Evolutionary conservation across 1,140 invertebrate genomes (phyloP).

Genomic region (Hyles vespertilio): DNA sequence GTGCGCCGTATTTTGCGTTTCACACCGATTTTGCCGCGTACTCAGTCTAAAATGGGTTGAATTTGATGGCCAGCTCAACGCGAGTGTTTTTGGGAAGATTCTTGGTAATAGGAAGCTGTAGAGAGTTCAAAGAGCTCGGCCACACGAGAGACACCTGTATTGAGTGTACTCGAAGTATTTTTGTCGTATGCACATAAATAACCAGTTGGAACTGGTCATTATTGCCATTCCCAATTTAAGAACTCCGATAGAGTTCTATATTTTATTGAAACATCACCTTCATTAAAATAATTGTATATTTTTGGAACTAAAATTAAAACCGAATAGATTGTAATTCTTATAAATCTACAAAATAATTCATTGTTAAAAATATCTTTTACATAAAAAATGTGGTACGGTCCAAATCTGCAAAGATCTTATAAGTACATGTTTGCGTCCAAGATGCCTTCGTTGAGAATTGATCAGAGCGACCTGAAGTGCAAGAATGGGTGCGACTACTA

Average conservation of each 20-base stretch:
- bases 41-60: conserved; percentile 49
- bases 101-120: conserved; percentile 7
- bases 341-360: too few species aligned
- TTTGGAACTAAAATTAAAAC: too few species aligned
- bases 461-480: conserved; percentile 92
- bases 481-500: conserved; percentile 97
- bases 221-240: too few species aligned
- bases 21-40: conserved; percentile 22
- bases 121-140: too few species aligned
- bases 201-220: too few species aligned
- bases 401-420: conserved; percentile 70
- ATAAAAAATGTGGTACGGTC: conserved; percentile 57
- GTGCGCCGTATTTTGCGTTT: conserved; percentile 29
- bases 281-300: background rate
- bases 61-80: background rate
- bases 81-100: conserved; percentile 5
- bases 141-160: too few species aligned
- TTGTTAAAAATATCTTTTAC: background rate
- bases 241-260: too few species aligned
- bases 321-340: too few species aligned
- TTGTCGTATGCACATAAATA: too few species aligned
- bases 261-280: too few species aligned
- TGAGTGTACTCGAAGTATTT: too few species aligned
- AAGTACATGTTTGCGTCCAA: conserved; percentile 81
- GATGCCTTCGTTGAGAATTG: conserved; percentile 85